Conservation (phyloP, 2,797 vertebrate species). For the Sphenopsis melanotis region DNA sequence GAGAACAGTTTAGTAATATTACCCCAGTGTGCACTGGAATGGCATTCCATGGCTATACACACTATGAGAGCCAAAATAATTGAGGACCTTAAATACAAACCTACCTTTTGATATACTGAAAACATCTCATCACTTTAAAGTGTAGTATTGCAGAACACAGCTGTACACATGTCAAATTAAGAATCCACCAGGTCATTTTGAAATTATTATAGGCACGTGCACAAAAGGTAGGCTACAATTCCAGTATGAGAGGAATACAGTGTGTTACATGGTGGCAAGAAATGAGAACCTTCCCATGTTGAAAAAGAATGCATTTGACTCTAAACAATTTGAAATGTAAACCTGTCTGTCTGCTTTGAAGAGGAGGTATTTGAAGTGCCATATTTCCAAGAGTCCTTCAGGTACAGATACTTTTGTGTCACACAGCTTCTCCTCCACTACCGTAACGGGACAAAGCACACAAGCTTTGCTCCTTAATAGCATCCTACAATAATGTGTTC, state of each 20-base stretch:
- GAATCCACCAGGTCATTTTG: not conserved
- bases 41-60: not conserved
- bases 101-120: not conserved
- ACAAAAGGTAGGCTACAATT: not conserved
- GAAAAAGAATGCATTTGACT: slow-evolving; percentile 9
- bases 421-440: not conserved
- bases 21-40: not conserved
- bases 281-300: slow-evolving; percentile 62
- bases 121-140: not conserved
- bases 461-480: not conserved
- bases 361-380: not conserved
- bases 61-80: not conserved
- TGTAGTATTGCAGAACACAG: not conserved
- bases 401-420: not conserved
- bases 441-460: not conserved
- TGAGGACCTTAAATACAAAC: not conserved
- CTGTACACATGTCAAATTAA: not conserved
- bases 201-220: not conserved
- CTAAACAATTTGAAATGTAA: slow-evolving; percentile 17
- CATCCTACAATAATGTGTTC: not conserved
- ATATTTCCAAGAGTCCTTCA: not conserved
- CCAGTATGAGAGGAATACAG: not conserved
- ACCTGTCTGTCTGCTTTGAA: not conserved
- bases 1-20: not conserved
- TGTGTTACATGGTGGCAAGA: not conserved